phyloP scores from a whole-genome alignment of 1,140 invertebrate genomes.

The Zelostemma sp. region DNA sequence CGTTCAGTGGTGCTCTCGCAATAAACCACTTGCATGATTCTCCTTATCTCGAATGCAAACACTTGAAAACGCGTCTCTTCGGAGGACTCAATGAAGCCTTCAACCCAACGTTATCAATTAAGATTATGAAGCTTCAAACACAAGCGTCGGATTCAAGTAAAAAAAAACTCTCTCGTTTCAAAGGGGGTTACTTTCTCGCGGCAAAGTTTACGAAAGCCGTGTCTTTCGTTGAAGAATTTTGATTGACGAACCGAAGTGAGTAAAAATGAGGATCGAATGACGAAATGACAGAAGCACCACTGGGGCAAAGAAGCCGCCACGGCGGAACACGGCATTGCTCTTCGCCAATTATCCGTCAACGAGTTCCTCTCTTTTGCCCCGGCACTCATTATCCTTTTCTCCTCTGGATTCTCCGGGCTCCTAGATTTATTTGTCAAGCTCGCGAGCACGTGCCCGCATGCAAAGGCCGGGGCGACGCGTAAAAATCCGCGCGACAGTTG shows the following conservation, averaged over 20 bases:
- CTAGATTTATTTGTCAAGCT: slow-evolving; percentile 62
- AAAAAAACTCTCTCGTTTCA: too few species aligned
- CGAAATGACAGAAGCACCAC: slow-evolving; percentile 44
- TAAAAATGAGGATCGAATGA: neutral
- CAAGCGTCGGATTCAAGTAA: neutral
- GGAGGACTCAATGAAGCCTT: neutral
- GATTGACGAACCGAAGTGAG: neutral
- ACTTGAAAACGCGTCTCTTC: neutral
- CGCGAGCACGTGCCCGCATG: slow-evolving; percentile 44
- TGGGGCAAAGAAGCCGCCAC: slow-evolving; percentile 57
- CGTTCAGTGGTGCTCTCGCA: slow-evolving; percentile 44
- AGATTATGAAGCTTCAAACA: neutral
- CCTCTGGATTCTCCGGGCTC: slow-evolving; percentile 24
- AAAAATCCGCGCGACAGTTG: slow-evolving; percentile 23
- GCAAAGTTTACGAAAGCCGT: too few species aligned
- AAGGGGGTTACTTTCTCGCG: too few species aligned
- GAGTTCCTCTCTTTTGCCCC: slow-evolving; percentile 32
- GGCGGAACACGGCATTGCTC: slow-evolving; percentile 54
- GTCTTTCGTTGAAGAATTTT: neutral
- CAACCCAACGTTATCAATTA: neutral
- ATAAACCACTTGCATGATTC: slow-evolving; percentile 23
- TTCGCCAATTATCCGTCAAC: slow-evolving; percentile 57
- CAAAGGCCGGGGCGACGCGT: slow-evolving; percentile 12
- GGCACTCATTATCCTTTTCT: slow-evolving; percentile 23
- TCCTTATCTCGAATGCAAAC: neutral